These are phyloP conservation scores for Presbytis comata DNA, from an alignment of 2,797 vertebrate species.

Conservation along the genomic window DNA sequence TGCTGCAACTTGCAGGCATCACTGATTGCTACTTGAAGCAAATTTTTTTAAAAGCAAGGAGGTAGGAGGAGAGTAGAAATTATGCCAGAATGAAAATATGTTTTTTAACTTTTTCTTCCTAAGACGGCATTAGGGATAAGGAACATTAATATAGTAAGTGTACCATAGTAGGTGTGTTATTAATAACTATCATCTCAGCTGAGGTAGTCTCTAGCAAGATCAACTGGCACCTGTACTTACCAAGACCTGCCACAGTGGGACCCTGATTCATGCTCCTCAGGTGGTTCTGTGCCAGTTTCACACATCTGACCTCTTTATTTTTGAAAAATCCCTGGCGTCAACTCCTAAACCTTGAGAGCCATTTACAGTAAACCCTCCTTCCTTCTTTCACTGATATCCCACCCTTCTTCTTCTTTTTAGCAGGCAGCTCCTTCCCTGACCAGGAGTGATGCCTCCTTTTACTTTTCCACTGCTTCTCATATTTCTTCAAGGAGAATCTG, in stretches of 20 bases:
- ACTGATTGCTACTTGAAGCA: constrained; percentile 12
- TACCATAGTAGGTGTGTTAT: not conserved
- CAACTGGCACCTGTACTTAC: not conserved
- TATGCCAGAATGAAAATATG: constrained; percentile 39
- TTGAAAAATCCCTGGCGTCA: not conserved
- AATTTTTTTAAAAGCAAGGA: constrained; percentile 35
- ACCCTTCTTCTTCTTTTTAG: not conserved
- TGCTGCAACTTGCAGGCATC: not conserved
- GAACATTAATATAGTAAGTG: not conserved
- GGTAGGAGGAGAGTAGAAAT: constrained; percentile 35
- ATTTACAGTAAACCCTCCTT: not conserved
- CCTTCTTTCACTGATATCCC: not conserved
- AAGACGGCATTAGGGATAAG: not conserved
- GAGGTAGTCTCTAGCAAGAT: not conserved
- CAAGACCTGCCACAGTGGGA: not conserved
- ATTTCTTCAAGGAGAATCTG: not conserved
- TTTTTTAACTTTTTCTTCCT: constrained; percentile 28
- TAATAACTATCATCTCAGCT: not conserved
- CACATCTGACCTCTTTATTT: not conserved
- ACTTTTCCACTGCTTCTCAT: not conserved
- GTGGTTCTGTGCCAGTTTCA: not conserved
- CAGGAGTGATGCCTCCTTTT: not conserved
- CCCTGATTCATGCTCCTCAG: not conserved
- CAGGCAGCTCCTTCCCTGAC: not conserved
- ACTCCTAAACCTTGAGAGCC: not conserved